Conservation (phyloP, 2,797 vertebrate genomes). For the Phataginus tetradactyla region DNA sequence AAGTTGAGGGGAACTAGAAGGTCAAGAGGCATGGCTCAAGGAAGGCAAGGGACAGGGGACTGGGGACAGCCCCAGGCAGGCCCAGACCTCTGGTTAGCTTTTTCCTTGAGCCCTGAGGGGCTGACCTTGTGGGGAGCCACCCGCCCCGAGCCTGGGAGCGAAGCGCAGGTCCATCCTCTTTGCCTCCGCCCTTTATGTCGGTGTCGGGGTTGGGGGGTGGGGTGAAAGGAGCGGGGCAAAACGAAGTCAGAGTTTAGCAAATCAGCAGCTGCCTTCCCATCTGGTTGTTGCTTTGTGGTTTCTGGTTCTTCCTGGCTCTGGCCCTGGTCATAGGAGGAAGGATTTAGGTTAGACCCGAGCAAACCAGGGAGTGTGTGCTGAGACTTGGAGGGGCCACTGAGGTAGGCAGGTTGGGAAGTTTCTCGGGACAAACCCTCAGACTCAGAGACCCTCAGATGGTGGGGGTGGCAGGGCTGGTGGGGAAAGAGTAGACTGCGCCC, state of each 20-base stretch:
- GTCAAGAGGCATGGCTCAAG: neutral
- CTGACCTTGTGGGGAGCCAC: no score
- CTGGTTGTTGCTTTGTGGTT: neutral
- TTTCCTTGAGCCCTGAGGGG: accelerated
- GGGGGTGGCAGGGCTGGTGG: neutral
- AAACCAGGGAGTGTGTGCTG: neutral
- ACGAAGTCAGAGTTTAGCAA: neutral
- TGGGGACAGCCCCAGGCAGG: neutral
- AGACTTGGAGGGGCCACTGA: neutral
- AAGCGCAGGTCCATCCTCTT: neutral
- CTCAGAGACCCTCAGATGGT: neutral
- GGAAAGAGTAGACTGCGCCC: neutral
- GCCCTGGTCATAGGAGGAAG: neutral
- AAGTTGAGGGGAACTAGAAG: neutral
- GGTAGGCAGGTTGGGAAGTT: neutral
- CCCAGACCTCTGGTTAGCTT: neutral
- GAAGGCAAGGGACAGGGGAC: neutral
- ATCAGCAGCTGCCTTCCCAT: neutral
- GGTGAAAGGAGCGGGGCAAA: neutral
- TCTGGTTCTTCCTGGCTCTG: conserved; percentile 17
- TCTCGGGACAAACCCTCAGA: neutral
- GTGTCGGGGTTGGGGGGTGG: neutral
- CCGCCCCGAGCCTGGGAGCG: neutral
- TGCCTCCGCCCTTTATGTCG: neutral
- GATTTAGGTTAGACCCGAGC: neutral